Percentiles rank a stretch among this genome's conserved stretches.
Conservation (phyloP, 2,888 invertebrate genomes). For the Ennomos erosarius region DNA sequence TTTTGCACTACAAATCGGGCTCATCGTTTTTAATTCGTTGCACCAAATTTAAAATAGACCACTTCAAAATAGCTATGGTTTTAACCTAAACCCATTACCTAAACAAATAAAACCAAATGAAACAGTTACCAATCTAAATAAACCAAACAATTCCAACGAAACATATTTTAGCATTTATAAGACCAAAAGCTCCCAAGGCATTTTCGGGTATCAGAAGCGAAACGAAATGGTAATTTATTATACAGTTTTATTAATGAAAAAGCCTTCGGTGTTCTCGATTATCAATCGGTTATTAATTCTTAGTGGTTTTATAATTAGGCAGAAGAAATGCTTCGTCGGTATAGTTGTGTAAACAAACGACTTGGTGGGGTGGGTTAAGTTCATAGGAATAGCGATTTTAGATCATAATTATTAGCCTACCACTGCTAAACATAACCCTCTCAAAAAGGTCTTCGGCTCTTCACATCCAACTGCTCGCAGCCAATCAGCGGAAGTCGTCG, state of each 20-base stretch:
- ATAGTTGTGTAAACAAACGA: slow-evolving; percentile 26
- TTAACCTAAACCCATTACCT: too few species aligned
- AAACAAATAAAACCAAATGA: too few species aligned
- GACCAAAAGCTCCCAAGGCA: slow-evolving; percentile 6
- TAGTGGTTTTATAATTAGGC: slow-evolving; percentile 27
- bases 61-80: too few species aligned
- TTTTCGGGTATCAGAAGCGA: slow-evolving; percentile 17
- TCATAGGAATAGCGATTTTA: slow-evolving; percentile 1
- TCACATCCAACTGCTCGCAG: too few species aligned
- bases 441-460: too few species aligned
- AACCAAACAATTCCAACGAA: not conserved
- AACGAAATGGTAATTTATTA: slow-evolving; percentile 23
- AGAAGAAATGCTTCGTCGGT: slow-evolving; percentile 28
- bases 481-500: too few species aligned
- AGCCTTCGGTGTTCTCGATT: slow-evolving; percentile 24
- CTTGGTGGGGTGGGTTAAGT: slow-evolving; percentile 11
- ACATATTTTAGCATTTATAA: slow-evolving; percentile 1
- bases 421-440: too few species aligned
- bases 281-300: slow-evolving; percentile 26
- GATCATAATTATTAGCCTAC: too few species aligned
- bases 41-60: too few species aligned
- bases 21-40: too few species aligned
- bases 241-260: slow-evolving; percentile 31
- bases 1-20: too few species aligned
- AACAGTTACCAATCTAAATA: not conserved